phyloP scores from a whole-genome alignment of 2,888 invertebrate species.

The Tiliacea citrago region DNA sequence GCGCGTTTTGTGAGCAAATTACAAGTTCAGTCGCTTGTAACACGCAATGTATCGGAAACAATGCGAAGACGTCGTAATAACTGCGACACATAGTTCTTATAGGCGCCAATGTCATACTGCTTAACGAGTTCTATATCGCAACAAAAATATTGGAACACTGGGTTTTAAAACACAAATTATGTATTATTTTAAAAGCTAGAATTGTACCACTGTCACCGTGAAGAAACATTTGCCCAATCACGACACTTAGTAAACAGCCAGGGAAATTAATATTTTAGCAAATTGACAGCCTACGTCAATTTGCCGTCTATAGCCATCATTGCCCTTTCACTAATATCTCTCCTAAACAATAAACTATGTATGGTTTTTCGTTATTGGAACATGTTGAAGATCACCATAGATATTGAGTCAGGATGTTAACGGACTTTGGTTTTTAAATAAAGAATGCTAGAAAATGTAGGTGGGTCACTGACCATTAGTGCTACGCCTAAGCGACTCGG shows the following conservation, averaged over 20 bases:
- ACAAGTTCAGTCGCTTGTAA: slow-evolving; percentile 32
- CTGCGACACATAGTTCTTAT: slow-evolving; percentile 14
- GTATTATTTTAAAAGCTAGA: not conserved
- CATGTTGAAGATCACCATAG: too few relatives aligned
- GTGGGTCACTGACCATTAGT: too few relatives aligned
- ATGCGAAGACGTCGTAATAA: slow-evolving; percentile 33
- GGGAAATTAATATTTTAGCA: not conserved
- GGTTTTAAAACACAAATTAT: not conserved
- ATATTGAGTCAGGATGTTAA: too few relatives aligned
- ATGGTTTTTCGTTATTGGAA: too few relatives aligned
- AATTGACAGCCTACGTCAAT: not conserved
- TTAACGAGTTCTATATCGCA: not conserved
- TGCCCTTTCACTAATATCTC: too few relatives aligned
- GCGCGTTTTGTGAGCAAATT: slow-evolving; percentile 32
- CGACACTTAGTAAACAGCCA: not conserved
- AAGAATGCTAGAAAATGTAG: too few relatives aligned
- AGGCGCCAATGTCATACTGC: slow-evolving; percentile 7
- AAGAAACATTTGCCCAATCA: not conserved
- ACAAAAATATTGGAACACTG: slow-evolving; percentile 8
- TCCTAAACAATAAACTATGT: too few relatives aligned
- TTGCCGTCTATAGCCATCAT: not conserved
- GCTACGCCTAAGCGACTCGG: too few relatives aligned
- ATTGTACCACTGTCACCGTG: not conserved
- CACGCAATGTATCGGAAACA: slow-evolving; percentile 57
- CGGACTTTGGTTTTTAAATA: too few relatives aligned